Percentiles rank a stretch among this genome's conserved stretches.
Evolutionary conservation across 1,140 invertebrate species (phyloP).

Genomic region (Drosophila pseudoobscura): DNA sequence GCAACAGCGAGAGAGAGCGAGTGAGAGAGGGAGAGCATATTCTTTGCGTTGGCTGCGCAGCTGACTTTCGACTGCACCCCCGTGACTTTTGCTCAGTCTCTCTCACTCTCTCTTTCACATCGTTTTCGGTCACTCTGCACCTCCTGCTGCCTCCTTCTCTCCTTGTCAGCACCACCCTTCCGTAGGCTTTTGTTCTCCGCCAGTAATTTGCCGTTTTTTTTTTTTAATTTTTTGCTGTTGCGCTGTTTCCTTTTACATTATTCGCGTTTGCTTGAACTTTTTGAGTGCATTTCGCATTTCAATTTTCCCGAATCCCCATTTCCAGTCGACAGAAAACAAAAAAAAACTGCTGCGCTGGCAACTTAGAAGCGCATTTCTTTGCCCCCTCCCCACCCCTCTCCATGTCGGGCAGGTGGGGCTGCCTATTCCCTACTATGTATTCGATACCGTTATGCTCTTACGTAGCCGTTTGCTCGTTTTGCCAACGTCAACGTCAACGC

Average conservation of each 20-base stretch:
- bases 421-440: constrained; percentile 36
- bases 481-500: constrained; percentile 39
- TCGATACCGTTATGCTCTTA: constrained; percentile 29
- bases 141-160: too few species aligned
- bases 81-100: neutral
- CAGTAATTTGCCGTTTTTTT: constrained; percentile 2
- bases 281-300: constrained; percentile 15
- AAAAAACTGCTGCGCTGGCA: constrained; percentile 37
- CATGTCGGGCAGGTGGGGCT: neutral
- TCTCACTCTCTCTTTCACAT: neutral
- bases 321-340: neutral
- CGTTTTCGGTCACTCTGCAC: neutral
- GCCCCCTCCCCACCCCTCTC: neutral
- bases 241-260: constrained; percentile 20
- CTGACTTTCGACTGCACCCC: constrained; percentile 14
- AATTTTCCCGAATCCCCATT: constrained; percentile 22
- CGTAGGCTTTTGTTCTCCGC: constrained; percentile 21
- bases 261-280: constrained; percentile 8
- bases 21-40: neutral
- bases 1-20: neutral
- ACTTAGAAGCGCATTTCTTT: constrained; percentile 33
- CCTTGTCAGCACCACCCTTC: neutral
- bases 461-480: constrained; percentile 23
- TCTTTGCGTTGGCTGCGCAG: neutral
- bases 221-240: neutral